Evolutionary conservation across 2,888 invertebrate species (phyloP), one percentile per base, ranked within the genome.

Genomic region (Galeopsomyia nigrocyanea): DNA sequence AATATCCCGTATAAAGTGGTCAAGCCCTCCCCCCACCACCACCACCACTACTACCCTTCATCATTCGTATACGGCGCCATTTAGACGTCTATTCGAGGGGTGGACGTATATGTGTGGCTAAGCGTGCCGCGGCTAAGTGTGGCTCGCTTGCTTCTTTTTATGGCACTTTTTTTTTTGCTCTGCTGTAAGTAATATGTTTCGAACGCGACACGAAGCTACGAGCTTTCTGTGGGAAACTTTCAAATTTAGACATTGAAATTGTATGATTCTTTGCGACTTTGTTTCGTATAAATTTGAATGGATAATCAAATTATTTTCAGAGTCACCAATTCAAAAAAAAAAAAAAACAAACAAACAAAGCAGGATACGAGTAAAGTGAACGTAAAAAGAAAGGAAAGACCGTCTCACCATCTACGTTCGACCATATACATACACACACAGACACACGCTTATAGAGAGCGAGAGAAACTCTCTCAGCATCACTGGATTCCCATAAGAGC

Each of bases 1-100:
- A 83, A 84, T 84, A 84, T 84, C 82, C 75, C 68, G 66, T 67
- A 79, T 81, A 80, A 80, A 81, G 77, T 78, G 77, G 67, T 75
- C 74, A 74, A 55, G 56, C 55, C 13, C 10, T 10, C 39, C 39
- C 7, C 31, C 31, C 7, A 3, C 31, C 31, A 5, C 31, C 55
- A 46, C 57, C 19, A 6, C 39, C 17, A 16, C 63, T 39, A 46
- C 53, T 51, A 53, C 71, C 68, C 71, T 65, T 50, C 68, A 53
- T 71, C 69, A 65, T 68, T 62, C 19, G 39, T 51, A 51, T 64
- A 55, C 16, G 16, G 50, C 60, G 72, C 68, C 71, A 56, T 71
- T 76, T 65, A 57, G 69, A 70, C 65, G 55, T 67, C 63, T 68
- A 64, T 60, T 64, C 46, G 63, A 50, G 58, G 68, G 74, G 67